Conservation (phyloP, 2,113 vertebrate species). For the Leucosticte australis region DNA sequence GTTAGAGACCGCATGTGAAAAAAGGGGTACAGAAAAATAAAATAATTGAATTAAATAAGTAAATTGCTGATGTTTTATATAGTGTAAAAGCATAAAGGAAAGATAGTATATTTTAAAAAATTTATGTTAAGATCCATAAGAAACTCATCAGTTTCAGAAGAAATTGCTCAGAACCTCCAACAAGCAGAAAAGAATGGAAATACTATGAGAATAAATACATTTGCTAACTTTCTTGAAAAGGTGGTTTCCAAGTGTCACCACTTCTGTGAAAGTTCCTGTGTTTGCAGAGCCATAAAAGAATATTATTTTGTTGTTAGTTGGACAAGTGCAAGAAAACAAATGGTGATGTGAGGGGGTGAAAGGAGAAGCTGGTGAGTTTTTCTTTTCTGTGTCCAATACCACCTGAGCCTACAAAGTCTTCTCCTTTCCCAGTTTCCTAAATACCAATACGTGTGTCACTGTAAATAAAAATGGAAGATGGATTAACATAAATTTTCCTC, state of each 20-base stretch:
- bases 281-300: background rate
- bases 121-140: background rate
- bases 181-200: background rate
- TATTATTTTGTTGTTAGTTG: background rate
- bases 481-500: background rate
- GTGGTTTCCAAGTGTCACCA: background rate
- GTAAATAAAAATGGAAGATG: background rate
- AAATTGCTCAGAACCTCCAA: background rate
- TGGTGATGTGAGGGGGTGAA: background rate
- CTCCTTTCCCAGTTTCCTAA: background rate
- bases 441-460: background rate
- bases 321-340: background rate
- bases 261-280: background rate
- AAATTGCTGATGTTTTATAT: background rate
- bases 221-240: background rate
- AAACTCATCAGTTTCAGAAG: background rate
- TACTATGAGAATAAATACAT: background rate
- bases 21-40: background rate
- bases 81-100: background rate
- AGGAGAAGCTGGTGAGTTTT: background rate
- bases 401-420: background rate
- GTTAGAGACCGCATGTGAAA: accelerated
- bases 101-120: background rate
- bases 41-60: background rate
- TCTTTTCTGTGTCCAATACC: background rate